phyloP scores from a whole-genome alignment of 2,888 invertebrate species.

The Crepidodera aurea region DNA sequence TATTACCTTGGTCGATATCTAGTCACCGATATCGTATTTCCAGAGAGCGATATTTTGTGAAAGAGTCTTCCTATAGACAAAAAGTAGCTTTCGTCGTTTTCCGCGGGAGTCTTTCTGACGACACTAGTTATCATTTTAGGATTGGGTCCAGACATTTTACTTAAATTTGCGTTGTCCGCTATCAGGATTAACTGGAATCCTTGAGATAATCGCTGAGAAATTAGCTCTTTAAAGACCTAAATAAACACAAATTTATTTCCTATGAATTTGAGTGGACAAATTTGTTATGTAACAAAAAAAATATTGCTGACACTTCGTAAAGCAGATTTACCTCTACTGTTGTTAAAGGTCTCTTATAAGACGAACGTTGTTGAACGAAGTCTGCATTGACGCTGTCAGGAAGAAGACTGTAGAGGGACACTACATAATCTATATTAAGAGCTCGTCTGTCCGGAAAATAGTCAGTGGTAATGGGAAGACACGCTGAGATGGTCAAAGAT shows the following conservation, averaged over 20 bases:
- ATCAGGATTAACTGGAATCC: constrained; percentile 85
- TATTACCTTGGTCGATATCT: constrained; percentile 92
- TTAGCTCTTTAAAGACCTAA: constrained; percentile 83
- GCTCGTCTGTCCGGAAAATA: constrained; percentile 95
- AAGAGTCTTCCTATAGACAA: constrained; percentile 95
- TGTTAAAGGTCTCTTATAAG: constrained; percentile 82
- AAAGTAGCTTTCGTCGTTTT: constrained; percentile 75
- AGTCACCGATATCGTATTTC: constrained; percentile 92
- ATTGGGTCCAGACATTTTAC: constrained; percentile 38
- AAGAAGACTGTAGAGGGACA: constrained; percentile 88
- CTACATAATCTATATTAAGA: constrained; percentile 89
- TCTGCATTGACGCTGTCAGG: constrained; percentile 93
- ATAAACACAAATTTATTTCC: background rate
- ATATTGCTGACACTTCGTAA: too few relatives aligned
- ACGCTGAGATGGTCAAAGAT: constrained; percentile 95
- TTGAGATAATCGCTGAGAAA: constrained; percentile 95
- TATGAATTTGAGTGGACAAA: too few relatives aligned
- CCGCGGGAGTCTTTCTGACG: constrained; percentile 51
- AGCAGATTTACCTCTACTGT: constrained; percentile 75
- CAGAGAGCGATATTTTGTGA: constrained; percentile 86
- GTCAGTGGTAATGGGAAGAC: constrained; percentile 97
- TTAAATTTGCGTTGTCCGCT: constrained; percentile 52
- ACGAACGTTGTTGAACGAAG: constrained; percentile 83
- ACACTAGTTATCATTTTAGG: constrained; percentile 46
- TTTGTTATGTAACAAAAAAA: too few relatives aligned